These are phyloP conservation scores for Xestia c-nigrum DNA, from an alignment of 2,888 invertebrate species.

Conservation along the genomic window DNA sequence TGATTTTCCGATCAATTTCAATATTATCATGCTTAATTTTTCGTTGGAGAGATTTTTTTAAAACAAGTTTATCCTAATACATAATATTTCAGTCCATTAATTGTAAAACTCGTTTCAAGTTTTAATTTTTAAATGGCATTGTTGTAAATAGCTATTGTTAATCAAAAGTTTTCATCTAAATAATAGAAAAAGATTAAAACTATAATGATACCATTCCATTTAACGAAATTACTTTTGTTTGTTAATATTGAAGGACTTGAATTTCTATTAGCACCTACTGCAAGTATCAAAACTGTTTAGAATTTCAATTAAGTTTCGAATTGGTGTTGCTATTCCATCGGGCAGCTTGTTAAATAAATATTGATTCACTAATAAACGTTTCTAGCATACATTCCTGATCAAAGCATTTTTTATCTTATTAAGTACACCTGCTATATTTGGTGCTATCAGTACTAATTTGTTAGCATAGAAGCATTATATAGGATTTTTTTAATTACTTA, in stretches of 20 bases:
- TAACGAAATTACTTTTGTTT: slow-evolving; percentile 29
- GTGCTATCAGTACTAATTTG: neutral
- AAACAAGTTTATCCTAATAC: neutral
- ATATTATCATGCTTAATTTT: neutral
- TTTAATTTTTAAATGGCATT: neutral
- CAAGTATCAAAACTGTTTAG: slow-evolving; percentile 20
- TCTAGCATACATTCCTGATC: neutral
- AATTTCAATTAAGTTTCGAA: slow-evolving; percentile 22
- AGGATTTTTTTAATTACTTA: neutral
- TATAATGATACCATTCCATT: slow-evolving; percentile 8
- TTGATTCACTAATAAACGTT: neutral
- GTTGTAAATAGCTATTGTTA: slow-evolving; percentile 9
- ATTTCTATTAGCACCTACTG: slow-evolving; percentile 8
- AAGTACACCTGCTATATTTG: neutral
- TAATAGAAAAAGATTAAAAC: slow-evolving; percentile 33
- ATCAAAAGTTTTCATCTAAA: slow-evolving; percentile 5
- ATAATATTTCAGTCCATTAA: neutral
- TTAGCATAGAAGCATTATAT: neutral
- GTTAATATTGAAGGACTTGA: slow-evolving; percentile 20
- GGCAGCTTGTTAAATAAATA: neutral
- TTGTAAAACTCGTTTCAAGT: neutral
- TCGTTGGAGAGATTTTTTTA: neutral
- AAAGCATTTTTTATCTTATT: slow-evolving; percentile 1
- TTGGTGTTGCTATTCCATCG: neutral
- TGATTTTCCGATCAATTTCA: neutral